Base-by-base conservation (phyloP, 2,797 vertebrate species). In the Ambastaia sidthimunki region DNA sequence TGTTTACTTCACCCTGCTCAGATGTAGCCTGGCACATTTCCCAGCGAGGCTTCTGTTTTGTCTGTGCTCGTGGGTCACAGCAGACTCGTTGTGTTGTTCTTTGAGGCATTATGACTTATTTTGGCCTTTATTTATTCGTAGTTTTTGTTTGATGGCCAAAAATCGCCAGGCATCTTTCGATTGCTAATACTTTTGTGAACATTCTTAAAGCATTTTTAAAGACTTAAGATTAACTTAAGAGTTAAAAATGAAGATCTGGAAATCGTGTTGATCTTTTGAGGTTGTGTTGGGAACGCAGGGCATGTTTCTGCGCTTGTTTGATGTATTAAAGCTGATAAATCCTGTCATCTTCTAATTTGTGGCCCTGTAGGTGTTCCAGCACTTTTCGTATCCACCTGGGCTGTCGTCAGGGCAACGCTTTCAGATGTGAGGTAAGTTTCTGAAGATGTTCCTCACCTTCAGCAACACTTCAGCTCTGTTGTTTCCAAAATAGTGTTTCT, bases 341-440 rank as follows among this genome's bases (percentile, higher is more conserved):
- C 62, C 12, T 7, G 44, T 63, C 37, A 28, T 47, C 67, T 59
- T 59, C 37, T 77, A 10, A 66, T 74, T 16, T 86, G 81, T 91
- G 63, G 81, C 0, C 71, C 89, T 91, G 2, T 85, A 97, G 96
- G 96, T 71, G 95, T 97, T 86, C 96, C 96, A 3, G 95, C 92
- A 34, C 85, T 93, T 21, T 97, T 97, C 80, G 94, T 95, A 37
- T 90, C 89, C 1, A 86, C 94, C 71, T 97, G 96, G 96, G 94
- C 94, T 2, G 89, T 95, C 41, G 94, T 93, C 70, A 92, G 96
- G 83, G 94, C 92, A 74, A 91, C 87, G 0, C 76, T 95, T 44
- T 95, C 95, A 65, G 94, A 97, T 78, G 92, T 90, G 41, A 95
- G 96, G 96, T 96, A 80, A 93, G 92, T 79, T 25, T 48, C n/a